Evolutionary conservation across 2,888 invertebrate species (phyloP).

Genomic region (Trissoscelio sp.): DNA sequence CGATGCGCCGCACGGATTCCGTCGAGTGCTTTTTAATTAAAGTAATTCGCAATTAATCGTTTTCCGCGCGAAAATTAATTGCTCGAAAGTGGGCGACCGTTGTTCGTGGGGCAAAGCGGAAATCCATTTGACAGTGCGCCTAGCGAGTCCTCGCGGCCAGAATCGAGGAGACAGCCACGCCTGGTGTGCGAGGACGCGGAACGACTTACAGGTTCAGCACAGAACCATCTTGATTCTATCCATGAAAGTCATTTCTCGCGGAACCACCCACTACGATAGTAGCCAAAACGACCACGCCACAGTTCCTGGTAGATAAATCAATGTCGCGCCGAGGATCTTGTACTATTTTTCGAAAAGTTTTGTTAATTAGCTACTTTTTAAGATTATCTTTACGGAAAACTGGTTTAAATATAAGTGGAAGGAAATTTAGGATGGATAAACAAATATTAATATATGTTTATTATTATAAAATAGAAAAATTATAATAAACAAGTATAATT

Average conservation of each 20-base stretch:
- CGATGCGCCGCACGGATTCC: slow-evolving; percentile 1
- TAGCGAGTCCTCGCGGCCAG: slow-evolving; percentile 54
- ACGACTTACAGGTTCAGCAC: slow-evolving; percentile 79
- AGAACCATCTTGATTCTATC: slow-evolving; percentile 71
- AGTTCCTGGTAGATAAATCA: slow-evolving; percentile 54
- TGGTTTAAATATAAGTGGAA: slow-evolving; percentile 5
- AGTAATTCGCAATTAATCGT: slow-evolving; percentile 36
- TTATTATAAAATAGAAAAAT: too few species aligned
- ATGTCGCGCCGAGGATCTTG: slow-evolving; percentile 14
- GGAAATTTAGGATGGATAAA: too few species aligned
- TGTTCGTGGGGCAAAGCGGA: slow-evolving; percentile 27
- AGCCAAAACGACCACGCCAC: slow-evolving; percentile 48
- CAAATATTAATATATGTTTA: too few species aligned
- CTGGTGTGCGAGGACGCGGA: slow-evolving; percentile 83
- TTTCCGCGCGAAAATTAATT: slow-evolving; percentile 38
- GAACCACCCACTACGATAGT: slow-evolving; percentile 74
- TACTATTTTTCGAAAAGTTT: background rate
- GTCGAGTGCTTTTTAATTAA: slow-evolving; percentile 42
- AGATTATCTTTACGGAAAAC: background rate
- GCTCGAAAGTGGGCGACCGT: slow-evolving; percentile 23
- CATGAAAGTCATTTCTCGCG: slow-evolving; percentile 72
- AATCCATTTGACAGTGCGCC: slow-evolving; percentile 54
- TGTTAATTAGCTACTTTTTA: background rate
- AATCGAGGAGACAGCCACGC: slow-evolving; percentile 76
- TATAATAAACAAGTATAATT: too few species aligned